These are phyloP conservation scores for Orthosia incerta DNA, from an alignment of 2,888 invertebrate species.

Conservation along the genomic window DNA sequence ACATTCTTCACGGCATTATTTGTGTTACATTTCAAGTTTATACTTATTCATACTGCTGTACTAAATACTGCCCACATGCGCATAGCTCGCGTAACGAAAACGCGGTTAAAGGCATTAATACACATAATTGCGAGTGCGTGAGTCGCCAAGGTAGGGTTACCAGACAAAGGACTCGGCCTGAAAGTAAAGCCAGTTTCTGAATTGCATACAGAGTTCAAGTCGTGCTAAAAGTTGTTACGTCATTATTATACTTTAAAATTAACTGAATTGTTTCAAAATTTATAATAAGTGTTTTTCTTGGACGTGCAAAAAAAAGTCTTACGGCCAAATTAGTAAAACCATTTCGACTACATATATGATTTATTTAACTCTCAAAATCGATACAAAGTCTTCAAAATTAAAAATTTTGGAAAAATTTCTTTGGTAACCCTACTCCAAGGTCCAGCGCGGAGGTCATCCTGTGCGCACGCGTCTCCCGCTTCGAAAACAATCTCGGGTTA, in stretches of 20 bases:
- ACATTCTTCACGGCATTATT: conserved; percentile 63
- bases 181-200: conserved; percentile 13
- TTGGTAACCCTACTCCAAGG: conserved; percentile 79
- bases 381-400: conserved; percentile 1
- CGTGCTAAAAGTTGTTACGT: neutral
- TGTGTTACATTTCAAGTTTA: conserved; percentile 67
- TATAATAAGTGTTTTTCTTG: neutral
- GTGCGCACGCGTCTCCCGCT: conserved; percentile 83
- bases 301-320: neutral
- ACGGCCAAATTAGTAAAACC: neutral
- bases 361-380: neutral
- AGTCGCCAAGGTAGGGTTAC: conserved; percentile 64
- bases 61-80: conserved; percentile 68
- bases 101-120: conserved; percentile 72
- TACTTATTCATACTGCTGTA: conserved; percentile 63
- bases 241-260: neutral
- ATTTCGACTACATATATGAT: neutral
- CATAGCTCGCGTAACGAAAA: conserved; percentile 66
- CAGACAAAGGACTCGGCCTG: conserved; percentile 45
- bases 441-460: conserved; percentile 85
- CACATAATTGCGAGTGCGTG: conserved; percentile 75
- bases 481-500: conserved; percentile 87
- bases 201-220: conserved; percentile 11
- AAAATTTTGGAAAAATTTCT: conserved; percentile 35
- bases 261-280: neutral